phyloP scores from a whole-genome alignment of 1,140 invertebrate genomes.

The Cotesia chilonis region DNA sequence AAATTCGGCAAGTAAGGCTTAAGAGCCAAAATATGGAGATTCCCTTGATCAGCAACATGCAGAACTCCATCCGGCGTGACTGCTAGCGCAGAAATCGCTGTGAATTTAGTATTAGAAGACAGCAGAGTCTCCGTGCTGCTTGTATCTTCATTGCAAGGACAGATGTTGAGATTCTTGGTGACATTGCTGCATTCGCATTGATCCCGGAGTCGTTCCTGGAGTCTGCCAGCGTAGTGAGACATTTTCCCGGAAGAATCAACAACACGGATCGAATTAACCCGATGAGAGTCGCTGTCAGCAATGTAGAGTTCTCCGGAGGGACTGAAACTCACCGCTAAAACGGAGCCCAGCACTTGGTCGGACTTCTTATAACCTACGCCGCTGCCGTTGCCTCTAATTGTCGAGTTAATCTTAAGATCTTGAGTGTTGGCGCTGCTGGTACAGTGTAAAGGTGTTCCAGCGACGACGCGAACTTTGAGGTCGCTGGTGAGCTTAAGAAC shows the following conservation, averaged over 20 bases:
- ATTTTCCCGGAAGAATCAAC: constrained; percentile 85
- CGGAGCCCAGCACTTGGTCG: constrained; percentile 76
- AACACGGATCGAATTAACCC: constrained; percentile 86
- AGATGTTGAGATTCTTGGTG: constrained; percentile 63
- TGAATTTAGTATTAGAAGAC: constrained; percentile 89
- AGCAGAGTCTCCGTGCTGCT: constrained; percentile 83
- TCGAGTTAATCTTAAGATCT: constrained; percentile 44
- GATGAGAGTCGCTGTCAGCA: constrained; percentile 90
- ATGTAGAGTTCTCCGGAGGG: constrained; percentile 93
- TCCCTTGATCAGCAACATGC: constrained; percentile 94
- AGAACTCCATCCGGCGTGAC: constrained; percentile 93
- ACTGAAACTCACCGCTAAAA: constrained; percentile 87
- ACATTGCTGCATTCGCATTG: constrained; percentile 61
- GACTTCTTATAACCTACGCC: constrained; percentile 48
- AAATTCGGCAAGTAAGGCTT: constrained; percentile 89
- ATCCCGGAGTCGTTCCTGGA: constrained; percentile 67
- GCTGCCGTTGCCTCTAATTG: constrained; percentile 27
- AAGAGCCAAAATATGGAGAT: constrained; percentile 86
- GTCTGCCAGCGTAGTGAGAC: constrained; percentile 81
- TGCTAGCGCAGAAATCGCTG: constrained; percentile 89
- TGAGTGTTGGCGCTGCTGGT: constrained; percentile 58
- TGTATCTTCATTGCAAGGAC: constrained; percentile 72
- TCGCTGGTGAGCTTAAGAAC: constrained; percentile 91
- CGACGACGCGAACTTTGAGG: constrained; percentile 88
- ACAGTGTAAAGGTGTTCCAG: constrained; percentile 91